phyloP scores from a whole-genome alignment of 2,797 vertebrate species.

The Ibycter americanus region DNA sequence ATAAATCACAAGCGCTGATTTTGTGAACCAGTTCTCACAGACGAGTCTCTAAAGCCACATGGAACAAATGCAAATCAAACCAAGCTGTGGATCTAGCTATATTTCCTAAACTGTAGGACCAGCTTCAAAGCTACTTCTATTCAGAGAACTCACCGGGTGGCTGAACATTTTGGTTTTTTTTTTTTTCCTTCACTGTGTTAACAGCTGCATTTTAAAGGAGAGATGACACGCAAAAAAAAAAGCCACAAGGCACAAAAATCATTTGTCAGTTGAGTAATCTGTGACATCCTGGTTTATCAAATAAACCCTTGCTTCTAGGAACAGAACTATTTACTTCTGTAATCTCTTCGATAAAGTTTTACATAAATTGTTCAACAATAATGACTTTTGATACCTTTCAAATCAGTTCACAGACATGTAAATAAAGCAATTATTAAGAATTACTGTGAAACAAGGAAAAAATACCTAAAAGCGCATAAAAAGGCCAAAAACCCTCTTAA shows the following conservation, averaged over 20 bases:
- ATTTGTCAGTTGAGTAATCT: not conserved
- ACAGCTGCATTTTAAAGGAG: not conserved
- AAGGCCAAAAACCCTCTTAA: not conserved
- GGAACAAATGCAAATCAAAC: not conserved
- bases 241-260: accelerated
- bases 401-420: not conserved
- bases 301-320: not conserved
- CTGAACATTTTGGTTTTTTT: not conserved
- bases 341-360: not conserved
- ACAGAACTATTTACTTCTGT: not conserved
- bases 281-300: not conserved
- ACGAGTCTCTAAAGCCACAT: not conserved
- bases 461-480: not conserved
- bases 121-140: not conserved
- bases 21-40: not conserved
- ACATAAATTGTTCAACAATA: not conserved
- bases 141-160: not conserved
- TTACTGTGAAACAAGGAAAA: not conserved
- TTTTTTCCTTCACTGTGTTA: not conserved
- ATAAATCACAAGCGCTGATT: not conserved
- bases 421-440: not conserved
- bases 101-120: not conserved
- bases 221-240: not conserved
- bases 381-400: not conserved
- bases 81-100: not conserved